Evolutionary conservation across 2,888 invertebrate species (phyloP).

Genomic region (Piscicola geometra): DNA sequence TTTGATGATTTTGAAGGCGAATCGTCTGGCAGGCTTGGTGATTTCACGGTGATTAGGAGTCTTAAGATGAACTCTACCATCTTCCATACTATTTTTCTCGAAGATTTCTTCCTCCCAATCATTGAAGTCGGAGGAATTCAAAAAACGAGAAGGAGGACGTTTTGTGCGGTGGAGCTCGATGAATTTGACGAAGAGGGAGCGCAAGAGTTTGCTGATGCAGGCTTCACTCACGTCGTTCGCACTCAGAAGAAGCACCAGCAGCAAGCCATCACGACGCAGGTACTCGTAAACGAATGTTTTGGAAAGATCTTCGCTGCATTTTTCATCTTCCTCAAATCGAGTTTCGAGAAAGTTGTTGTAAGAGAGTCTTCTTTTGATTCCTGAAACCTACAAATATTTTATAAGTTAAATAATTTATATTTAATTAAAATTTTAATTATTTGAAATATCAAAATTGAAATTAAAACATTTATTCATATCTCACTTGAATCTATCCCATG

Average conservation of each 20-base stretch:
- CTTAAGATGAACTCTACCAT: too few species aligned
- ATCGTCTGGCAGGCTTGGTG: too few species aligned
- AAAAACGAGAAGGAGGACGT: too few species aligned
- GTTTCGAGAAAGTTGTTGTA: background rate
- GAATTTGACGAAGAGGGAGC: background rate
- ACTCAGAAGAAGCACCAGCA: constrained; percentile 39
- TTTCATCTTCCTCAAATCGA: constrained; percentile 5
- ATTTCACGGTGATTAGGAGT: too few species aligned
- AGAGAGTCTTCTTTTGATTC: background rate
- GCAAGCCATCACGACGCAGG: constrained; percentile 40
- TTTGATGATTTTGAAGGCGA: too few species aligned
- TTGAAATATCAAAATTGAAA: background rate
- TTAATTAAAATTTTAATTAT: background rate
- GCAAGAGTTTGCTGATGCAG: constrained; percentile 4
- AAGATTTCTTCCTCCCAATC: too few species aligned
- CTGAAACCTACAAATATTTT: background rate
- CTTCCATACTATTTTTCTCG: too few species aligned
- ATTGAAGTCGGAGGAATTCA: too few species aligned
- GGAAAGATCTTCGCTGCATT: constrained; percentile 31
- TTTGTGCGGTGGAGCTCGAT: background rate
- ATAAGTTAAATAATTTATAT: too few species aligned
- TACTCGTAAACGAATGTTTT: constrained; percentile 39
- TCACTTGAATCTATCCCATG: too few species aligned
- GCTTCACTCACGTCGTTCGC: constrained; percentile 41
- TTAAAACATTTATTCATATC: too few species aligned